Evolutionary conservation across 1,140 invertebrate species (phyloP).

Genomic region (Drosophila ironensis): DNA sequence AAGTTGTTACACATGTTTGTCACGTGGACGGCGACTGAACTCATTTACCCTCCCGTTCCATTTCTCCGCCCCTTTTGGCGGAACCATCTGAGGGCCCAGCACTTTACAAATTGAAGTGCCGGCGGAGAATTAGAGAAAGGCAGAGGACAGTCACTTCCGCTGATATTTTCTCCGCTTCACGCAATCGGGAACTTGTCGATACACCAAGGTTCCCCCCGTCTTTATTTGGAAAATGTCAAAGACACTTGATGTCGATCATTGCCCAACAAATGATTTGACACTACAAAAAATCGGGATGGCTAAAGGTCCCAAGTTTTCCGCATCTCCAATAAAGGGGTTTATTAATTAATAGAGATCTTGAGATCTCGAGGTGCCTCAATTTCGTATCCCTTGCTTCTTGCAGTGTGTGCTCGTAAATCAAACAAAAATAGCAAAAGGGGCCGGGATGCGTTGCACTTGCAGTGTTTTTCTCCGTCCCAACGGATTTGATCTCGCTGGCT

Average conservation of each 20-base stretch:
- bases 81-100: not conserved
- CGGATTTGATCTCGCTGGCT: not conserved
- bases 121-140: constrained; percentile 2
- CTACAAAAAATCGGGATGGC: too few relatives aligned
- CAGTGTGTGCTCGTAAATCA: constrained; percentile 7
- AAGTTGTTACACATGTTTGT: constrained; percentile 39
- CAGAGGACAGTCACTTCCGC: constrained; percentile 18
- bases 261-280: constrained; percentile 10
- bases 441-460: constrained; percentile 25
- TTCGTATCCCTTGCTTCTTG: not conserved
- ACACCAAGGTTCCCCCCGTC: not conserved
- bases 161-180: constrained; percentile 6
- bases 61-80: not conserved
- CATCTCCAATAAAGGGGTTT: too few relatives aligned
- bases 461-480: not conserved
- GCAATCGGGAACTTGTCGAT: constrained; percentile 14
- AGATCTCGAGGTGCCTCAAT: too few relatives aligned
- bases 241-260: constrained; percentile 52
- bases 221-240: constrained; percentile 57
- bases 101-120: constrained; percentile 20
- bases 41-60: constrained; percentile 5
- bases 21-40: constrained; percentile 32
- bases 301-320: too few relatives aligned
- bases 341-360: too few relatives aligned
- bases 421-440: constrained; percentile 32